Evolutionary conservation across 53 echinoderm and acorn worm genomes (phyloP), one percentile per base, ranked within the genome.

Genomic region (Actinopyga echinites): DNA sequence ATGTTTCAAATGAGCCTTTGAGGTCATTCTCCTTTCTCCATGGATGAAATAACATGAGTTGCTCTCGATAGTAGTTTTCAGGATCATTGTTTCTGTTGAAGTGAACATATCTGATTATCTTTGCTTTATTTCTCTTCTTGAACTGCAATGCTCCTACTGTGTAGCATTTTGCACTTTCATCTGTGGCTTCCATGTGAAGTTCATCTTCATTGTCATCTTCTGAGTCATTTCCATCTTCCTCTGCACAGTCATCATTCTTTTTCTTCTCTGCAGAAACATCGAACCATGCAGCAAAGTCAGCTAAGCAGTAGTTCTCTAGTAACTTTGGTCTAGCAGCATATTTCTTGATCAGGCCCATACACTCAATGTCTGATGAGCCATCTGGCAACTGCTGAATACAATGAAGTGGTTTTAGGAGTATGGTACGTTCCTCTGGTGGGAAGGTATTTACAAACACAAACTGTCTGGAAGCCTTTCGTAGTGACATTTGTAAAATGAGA

Each of bases 61-160:
- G n/a, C n/a, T n/a, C n/a, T n/a, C n/a, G n/a, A 52, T 84, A 92
- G 79, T 89, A 89, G 17, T 89, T 83, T 61, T 92, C 86, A 44
- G 82, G 56, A 65, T 82, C 78, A 12, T 86, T 89, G 26, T 32
- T 68, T 23, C 57, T 52, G 29, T 64, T 71, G 86, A 86, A 86
- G 53, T 89, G 35, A 15, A 69, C 74, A 78, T 86, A 92, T 29
- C 89, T 73, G 30, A 92, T n/a, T n/a, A n/a, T n/a, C n/a, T n/a
- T n/a, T n/a, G n/a, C n/a, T n/a, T n/a, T n/a, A n/a, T n/a, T n/a
- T n/a, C 71, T 30, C 43, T 55, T 84, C 57, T 29, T 84, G 30
- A 83, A 53, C 4, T 45, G n/a, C 77, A 75, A 3, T 53, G 49
- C 52, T 3, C 28, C 54, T 5, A 65, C 64, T 65, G 83, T 65